Evolutionary conservation across 2,888 invertebrate species (phyloP), one percentile per base, ranked within the genome.

Genomic region (Drosophila subquinaria): DNA sequence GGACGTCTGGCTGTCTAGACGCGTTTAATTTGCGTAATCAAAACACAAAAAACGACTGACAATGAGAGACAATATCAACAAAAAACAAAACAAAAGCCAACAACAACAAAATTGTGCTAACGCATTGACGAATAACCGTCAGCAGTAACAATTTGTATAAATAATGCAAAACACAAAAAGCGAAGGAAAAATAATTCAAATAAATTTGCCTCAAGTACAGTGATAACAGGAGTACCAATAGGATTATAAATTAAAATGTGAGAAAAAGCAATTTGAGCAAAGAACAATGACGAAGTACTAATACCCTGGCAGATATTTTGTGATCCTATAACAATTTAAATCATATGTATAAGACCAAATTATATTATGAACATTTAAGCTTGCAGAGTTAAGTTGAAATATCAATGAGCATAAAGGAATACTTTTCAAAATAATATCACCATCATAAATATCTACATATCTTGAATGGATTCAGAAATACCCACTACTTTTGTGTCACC

Each of bases 11-110:
- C 63, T 77, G 89, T 72, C 85, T 86, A 86, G 89, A 86, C 89
- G 84, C 73, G 80, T 82, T 86, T 78, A 89, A 89, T 89, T 89
- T 86, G 85, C 85, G 84, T 86, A 86, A 86, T 86, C 89, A 86
- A 89, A 85, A 76, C 69, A 82, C 77, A 87, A 75, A 76, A 70
- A 61, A 53, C 75, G 79, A 73, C 80, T 79, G 76, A 65, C 77
- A 77, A 79, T 77, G 75, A 75, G 78, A 78, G 50, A 80, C 77
- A 77, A 80, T 67, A 77, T 73, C 66, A 73, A 62, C 52, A 70
- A 77, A 59, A 59, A 23, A 23, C 23, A 27, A 27, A 69, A 56
- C n/a, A 48, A 61, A 71, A 63, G 43, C n/a, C 38, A 60, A 8
- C 33, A 55, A 9, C 47, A 65, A 9, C 33, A 53, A 11, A 48